phyloP scores from a whole-genome alignment of 53 echinoderm and acorn worm species.

The Glandiceps talaboti region DNA sequence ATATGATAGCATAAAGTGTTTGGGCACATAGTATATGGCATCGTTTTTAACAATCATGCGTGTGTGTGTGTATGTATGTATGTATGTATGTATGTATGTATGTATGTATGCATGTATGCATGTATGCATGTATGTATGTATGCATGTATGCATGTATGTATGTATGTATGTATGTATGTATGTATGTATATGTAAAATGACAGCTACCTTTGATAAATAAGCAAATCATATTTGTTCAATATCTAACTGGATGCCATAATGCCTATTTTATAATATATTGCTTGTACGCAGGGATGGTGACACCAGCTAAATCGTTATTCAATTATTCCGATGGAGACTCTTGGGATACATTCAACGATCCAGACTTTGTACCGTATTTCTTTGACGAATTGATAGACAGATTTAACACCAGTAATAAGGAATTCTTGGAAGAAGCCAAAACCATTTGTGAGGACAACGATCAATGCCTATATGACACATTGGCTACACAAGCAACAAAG shows the following conservation, averaged over 20 bases:
- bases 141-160: too few relatives aligned
- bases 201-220: background rate
- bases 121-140: too few relatives aligned
- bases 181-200: background rate
- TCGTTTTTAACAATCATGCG: too few relatives aligned
- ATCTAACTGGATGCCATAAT: background rate
- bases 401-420: conserved; percentile 21
- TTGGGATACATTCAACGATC: conserved; percentile 46
- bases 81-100: too few relatives aligned
- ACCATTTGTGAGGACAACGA: conserved; percentile 30
- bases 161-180: too few relatives aligned
- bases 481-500: conserved; percentile 33
- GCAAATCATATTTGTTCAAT: background rate
- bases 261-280: background rate
- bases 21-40: too few relatives aligned
- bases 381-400: conserved; percentile 39
- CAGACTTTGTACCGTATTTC: conserved; percentile 42
- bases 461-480: conserved; percentile 56
- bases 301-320: conserved; percentile 38
- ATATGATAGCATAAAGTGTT: too few relatives aligned
- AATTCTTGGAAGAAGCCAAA: conserved; percentile 33
- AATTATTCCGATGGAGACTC: conserved; percentile 18
- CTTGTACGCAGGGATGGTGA: conserved; percentile 49
- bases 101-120: too few relatives aligned
- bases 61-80: too few relatives aligned